phyloP scores from a whole-genome alignment of 2,797 vertebrate species.

The Trematomus bernacchii region DNA sequence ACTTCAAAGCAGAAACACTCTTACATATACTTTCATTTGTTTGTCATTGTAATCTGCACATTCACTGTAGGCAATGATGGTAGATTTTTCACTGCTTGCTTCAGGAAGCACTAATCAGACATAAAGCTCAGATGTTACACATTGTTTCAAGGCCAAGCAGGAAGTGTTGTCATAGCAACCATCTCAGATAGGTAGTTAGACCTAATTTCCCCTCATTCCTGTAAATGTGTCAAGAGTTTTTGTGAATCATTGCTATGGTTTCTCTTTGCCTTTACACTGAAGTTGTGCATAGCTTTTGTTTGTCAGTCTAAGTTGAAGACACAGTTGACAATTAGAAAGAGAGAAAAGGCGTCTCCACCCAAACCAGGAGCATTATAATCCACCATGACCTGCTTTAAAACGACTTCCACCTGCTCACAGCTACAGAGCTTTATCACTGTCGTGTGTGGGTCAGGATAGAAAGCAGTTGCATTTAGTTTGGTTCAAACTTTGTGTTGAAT shows the following conservation, averaged over 20 bases:
- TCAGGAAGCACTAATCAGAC: conserved; percentile 59
- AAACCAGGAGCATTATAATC: conserved; percentile 15
- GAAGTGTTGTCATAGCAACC: conserved; percentile 67
- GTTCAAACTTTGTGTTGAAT: too few relatives aligned
- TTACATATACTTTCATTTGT: not conserved
- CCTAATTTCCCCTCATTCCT: conserved; percentile 14
- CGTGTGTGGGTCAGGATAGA: too few relatives aligned
- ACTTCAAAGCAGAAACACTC: not conserved
- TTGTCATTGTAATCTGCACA: not conserved
- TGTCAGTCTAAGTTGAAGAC: conserved; percentile 12
- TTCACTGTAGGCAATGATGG: not conserved
- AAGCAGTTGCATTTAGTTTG: too few relatives aligned
- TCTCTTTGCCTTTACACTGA: not conserved
- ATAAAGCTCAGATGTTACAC: conserved; percentile 42
- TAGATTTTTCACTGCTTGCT: conserved; percentile 4
- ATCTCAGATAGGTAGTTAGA: conserved; percentile 41
- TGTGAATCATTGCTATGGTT: not conserved
- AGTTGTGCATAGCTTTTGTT: conserved; percentile 14
- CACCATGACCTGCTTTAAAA: not conserved
- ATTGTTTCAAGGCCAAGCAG: conserved; percentile 40
- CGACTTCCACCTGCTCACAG: conserved; percentile 14
- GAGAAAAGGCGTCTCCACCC: conserved; percentile 31
- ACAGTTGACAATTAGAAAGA: conserved; percentile 9
- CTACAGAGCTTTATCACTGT: not conserved
- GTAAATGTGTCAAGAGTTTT: conserved; percentile 20